Conservation (phyloP, 2,888 invertebrate genomes). For the Mimas tiliae region DNA sequence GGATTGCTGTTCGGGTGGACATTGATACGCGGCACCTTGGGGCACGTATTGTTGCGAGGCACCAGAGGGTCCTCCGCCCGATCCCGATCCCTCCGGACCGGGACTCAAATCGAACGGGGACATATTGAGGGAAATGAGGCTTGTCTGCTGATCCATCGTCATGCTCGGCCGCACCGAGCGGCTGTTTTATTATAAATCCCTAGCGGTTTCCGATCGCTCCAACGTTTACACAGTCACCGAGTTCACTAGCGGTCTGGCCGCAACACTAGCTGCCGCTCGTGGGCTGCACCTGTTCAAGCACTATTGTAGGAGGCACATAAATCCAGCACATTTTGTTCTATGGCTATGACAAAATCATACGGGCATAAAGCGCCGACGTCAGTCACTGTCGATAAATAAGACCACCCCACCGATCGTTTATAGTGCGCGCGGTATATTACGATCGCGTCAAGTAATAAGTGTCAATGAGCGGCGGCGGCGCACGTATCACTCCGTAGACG, state of each 20-base stretch:
- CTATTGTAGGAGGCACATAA: constrained; percentile 76
- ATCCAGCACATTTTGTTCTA: constrained; percentile 81
- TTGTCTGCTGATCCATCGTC: constrained; percentile 93
- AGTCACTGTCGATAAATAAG: constrained; percentile 49
- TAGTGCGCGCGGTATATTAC: constrained; percentile 71
- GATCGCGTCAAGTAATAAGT: constrained; percentile 63
- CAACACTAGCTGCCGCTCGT: constrained; percentile 82
- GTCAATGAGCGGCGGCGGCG: constrained; percentile 51
- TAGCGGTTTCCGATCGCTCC: constrained; percentile 81
- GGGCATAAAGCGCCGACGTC: constrained; percentile 54
- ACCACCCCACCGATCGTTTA: constrained; percentile 54
- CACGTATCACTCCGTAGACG: constrained; percentile 71
- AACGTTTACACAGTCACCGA: constrained; percentile 83
- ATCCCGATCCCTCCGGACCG: constrained; percentile 89
- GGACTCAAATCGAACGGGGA: constrained; percentile 92
- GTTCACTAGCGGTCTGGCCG: constrained; percentile 83
- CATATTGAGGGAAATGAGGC: constrained; percentile 95
- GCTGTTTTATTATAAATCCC: constrained; percentile 72
- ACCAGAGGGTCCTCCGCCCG: constrained; percentile 77
- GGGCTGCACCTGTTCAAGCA: constrained; percentile 82
- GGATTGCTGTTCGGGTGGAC: constrained; percentile 78
- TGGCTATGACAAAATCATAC: constrained; percentile 46
- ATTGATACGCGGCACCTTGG: constrained; percentile 78
- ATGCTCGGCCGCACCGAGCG: constrained; percentile 81
- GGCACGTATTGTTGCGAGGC: constrained; percentile 84